Conservation (phyloP, 2,888 invertebrate species). For the Catocala nupta region DNA sequence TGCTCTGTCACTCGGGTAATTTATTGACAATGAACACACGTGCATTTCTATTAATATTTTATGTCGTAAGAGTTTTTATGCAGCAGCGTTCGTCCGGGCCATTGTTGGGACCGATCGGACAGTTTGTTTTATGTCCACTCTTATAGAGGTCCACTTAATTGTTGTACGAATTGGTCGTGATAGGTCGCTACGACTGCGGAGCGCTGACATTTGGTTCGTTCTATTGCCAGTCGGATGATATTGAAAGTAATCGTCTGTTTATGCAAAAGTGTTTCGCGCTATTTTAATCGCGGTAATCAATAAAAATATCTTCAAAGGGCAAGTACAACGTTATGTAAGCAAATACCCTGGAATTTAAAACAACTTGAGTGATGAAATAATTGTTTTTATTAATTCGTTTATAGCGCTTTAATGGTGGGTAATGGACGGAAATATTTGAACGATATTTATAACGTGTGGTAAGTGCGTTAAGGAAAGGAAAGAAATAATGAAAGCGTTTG, state of each 20-base stretch:
- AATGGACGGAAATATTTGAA: conserved; percentile 17
- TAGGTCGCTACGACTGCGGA: conserved; percentile 52
- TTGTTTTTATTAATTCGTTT: conserved; percentile 24
- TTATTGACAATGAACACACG: conserved; percentile 87
- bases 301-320: conserved; percentile 30
- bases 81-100: conserved; percentile 66
- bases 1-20: conserved; percentile 86
- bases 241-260: conserved; percentile 54
- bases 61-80: conserved; percentile 82
- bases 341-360: conserved; percentile 19
- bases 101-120: conserved; percentile 72
- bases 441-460: conserved; percentile 19
- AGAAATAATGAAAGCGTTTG: conserved; percentile 54
- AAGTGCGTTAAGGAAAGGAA: conserved; percentile 44
- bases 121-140: conserved; percentile 79
- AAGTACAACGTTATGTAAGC: conserved; percentile 26
- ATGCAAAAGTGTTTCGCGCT: conserved; percentile 36
- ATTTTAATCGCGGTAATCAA: conserved; percentile 14
- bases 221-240: conserved; percentile 51
- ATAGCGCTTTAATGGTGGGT: conserved; percentile 18
- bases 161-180: conserved; percentile 68
- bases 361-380: conserved; percentile 15
- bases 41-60: conserved; percentile 88
- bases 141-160: conserved; percentile 69
- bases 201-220: conserved; percentile 53